Base-by-base conservation (phyloP, 2,113 vertebrate genomes). In the Phoxinus phoxinus region DNA sequence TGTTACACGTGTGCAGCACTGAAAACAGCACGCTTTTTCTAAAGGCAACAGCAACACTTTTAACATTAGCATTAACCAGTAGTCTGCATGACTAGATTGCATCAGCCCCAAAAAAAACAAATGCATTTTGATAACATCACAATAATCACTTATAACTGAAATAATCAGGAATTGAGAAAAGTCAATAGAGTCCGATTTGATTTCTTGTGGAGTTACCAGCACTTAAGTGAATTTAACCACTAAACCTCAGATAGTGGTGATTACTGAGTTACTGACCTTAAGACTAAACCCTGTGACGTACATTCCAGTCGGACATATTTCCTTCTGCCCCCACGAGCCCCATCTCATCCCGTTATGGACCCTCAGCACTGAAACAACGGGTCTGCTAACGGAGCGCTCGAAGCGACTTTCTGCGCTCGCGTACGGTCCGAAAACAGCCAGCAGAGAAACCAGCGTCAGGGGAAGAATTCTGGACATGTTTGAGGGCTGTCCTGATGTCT, bases 281-380 rank as follows among this genome's bases (percentile, higher is more conserved):
- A 88, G 81, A 59, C 87, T 88, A 30, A 88, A 88, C 0, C 87
- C 87, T 69, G 81, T 65, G 1, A 74, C 87, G 2, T 86, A 88
- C 80, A 79, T 86, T 10, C 87, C 84, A 0, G 6, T 0, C 9
- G 87, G 87, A 79, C 87, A 86, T 65, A 86, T 88, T 37, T 88
- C 84, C 19, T 80, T 80, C 25, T 83, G 81, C 7, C 84, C 87
- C 87, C 87, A 88, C 1, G 73, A 23, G n/a, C 87, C 87, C 87
- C 87, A 88, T 37, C 81, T 73, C 74, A 86, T 85, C 1, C 87
- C 87, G 5, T 89, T 89, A 51, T 89, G 86, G 56, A 87, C 86
- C 30, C 0, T 53, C 37, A 87, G 81, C 37, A 75, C 1, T 8
- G 84, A 86, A 1, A 44, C 1, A 30, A 30, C 85, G 15, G 84